Conservation (phyloP, 35 echinoderm and acorn worm genomes). For the Apostichopus parvimensis region DNA sequence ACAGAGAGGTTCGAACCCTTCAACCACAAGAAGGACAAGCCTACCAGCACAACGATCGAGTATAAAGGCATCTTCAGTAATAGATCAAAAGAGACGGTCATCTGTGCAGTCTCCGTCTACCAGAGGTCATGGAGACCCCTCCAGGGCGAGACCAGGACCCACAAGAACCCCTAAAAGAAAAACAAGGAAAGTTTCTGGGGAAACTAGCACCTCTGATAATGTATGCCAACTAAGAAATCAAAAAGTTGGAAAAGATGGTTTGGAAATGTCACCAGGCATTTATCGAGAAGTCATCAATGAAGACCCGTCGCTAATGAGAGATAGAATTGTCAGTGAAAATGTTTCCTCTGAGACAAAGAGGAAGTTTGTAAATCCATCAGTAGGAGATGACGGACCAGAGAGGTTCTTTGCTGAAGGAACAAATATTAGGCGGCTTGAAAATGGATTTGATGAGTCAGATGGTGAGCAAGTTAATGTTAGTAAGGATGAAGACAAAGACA, state of each 20-base stretch:
- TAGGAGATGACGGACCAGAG: neutral
- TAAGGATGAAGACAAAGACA: slow-evolving; percentile 7
- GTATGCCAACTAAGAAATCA: slow-evolving; percentile 1
- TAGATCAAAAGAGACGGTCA: slow-evolving; percentile 22
- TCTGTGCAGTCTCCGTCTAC: slow-evolving; percentile 30
- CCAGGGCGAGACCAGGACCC: slow-evolving; percentile 3
- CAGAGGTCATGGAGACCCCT: neutral
- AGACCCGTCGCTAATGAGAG: neutral
- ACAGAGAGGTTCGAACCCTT: neutral
- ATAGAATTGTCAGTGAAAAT: neutral
- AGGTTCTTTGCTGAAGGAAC: too few species aligned
- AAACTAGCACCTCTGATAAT: neutral
- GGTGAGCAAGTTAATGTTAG: neutral
- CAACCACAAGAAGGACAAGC: slow-evolving; percentile 25
- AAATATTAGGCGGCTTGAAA: neutral
- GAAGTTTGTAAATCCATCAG: neutral
- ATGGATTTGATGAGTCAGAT: neutral
- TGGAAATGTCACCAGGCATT: neutral
- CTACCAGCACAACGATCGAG: neutral
- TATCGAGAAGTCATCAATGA: neutral
- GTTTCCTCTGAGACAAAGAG: neutral
- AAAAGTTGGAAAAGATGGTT: slow-evolving; percentile 14
- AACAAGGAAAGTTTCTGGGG: neutral
- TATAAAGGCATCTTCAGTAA: neutral
- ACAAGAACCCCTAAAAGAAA: slow-evolving; percentile 1